Conservation (phyloP, 2,797 vertebrate species). For the Pantherophis vulpinus region DNA sequence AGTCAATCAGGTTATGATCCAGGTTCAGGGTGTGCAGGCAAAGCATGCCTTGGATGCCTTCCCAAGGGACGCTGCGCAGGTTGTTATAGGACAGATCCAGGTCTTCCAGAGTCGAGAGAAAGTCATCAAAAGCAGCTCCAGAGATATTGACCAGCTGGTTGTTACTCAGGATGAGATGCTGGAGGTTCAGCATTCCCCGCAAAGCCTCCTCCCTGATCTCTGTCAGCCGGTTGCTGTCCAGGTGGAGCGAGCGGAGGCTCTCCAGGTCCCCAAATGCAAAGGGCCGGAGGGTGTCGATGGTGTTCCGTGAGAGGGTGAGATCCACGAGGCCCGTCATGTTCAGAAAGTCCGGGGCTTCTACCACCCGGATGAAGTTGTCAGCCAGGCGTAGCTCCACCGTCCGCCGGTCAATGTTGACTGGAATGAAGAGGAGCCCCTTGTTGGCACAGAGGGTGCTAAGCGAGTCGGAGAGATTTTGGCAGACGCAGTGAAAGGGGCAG, state of each 20-base stretch:
- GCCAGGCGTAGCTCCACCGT: conserved; percentile 90
- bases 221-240: conserved; percentile 87
- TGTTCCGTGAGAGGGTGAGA: conserved; percentile 89
- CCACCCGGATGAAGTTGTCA: conserved; percentile 89
- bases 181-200: conserved; percentile 84
- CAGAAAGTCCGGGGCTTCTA: conserved; percentile 83
- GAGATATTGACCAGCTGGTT: conserved; percentile 87
- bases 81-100: conserved; percentile 94
- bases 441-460: conserved; percentile 92
- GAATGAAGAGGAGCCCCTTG: conserved; percentile 90
- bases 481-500: conserved; percentile 90
- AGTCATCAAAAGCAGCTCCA: conserved; percentile 84
- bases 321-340: conserved; percentile 92
- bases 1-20: conserved; percentile 91
- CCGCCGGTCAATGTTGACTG: conserved; percentile 87
- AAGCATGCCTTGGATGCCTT: conserved; percentile 88
- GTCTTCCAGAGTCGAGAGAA: conserved; percentile 85
- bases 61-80: conserved; percentile 86
- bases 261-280: conserved; percentile 87
- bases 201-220: conserved; percentile 80
- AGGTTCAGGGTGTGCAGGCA: conserved; percentile 88
- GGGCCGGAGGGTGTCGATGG: conserved; percentile 83
- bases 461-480: conserved; percentile 90
- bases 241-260: conserved; percentile 86
- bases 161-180: conserved; percentile 89